Evolutionary conservation across 1,140 invertebrate genomes (phyloP), one percentile per base, ranked within the genome.

Genomic region (Wiebesia pumilae): DNA sequence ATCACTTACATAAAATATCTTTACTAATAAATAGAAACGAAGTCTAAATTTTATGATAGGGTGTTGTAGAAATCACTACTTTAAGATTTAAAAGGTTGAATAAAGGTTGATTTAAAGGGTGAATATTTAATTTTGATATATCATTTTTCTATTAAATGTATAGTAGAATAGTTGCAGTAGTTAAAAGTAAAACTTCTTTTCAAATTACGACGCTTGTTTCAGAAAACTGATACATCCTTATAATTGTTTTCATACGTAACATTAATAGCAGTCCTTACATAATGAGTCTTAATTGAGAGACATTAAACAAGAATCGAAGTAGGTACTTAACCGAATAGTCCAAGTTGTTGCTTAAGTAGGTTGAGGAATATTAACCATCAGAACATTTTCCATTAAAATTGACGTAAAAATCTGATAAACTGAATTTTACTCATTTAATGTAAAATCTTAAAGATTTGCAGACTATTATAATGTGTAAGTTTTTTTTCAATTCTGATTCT

Each of bases 221-320:
- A 73, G 21, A 16, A 38, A 73, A 38, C 12, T 33, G 0, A n/a
- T 16, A 7, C 0, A 16, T 51, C 10, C 43, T 51, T 77, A 51
- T 16, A 0, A 65, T 19, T 33, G 33, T 67, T 40, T 40, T 77
- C 3, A 47, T 6, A 47, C 19, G n/a, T 65, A 81, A 27, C 21
- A 21, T 65, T 51, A n/a, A n/a, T 10, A 43, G 51, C 38, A 84
- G 77, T 77, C 71, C 27, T 33, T 62, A 35, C 33, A 43, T 65
- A 83, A 84, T 58, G 75, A 78, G 38, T 78, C 19, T 38, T 73
- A 58, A 40, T 78, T 84, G 24, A 84, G n/a, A 62, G 51, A 73
- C 38, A 69, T 83, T 83, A 83, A 83, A 77, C 54, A 54, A 83
- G 54, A 47, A 62, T 51, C 30, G 24, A 83, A 83, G 54, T 83